Base-by-base conservation (phyloP, 2,888 invertebrate species). In the Sinohyriopsis cumingii region DNA sequence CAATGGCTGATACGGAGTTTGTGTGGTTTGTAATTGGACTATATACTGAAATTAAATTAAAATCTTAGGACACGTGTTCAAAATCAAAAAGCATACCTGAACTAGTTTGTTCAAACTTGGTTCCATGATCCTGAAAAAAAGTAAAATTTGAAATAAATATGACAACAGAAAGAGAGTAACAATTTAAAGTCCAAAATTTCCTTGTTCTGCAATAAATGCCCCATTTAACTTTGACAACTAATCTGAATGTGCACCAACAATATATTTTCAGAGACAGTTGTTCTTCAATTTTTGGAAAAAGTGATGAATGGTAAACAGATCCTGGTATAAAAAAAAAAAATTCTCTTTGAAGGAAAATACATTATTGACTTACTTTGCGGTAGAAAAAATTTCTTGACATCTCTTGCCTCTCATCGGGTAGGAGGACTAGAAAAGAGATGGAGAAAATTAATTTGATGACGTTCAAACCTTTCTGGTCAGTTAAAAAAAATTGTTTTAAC, bases 351-450 rank as follows among this genome's bases (percentile, higher is more conserved):
- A 63, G 56, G 7, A 59, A 22, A 61, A 20, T 24, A 61, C 18
- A 45, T 63, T 12, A 59, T 19, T 5, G 61, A 69, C 86, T 83
- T 76, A 88, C 59, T 93, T 91, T 0, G 93, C 92, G 82, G 94
- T 93, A 6, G 92, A 92, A 75, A 96, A 93, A 67, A 97, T 95
- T 79, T 96, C 94, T n/a, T 93, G 92, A 82, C 96, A 96, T 3
- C 96, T 92, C 87, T 93, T 94, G 55, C 93, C 93, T 66, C 97
- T 93, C 78, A 93, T 93, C 3, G 93, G 91, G 86, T 95, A 95
- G 1, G 95, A 94, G 0, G 96, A 96, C 92, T 92, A 45, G 15
- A 45, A 45, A 45, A 3, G 45, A 45, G 45, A 45, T 45, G 45
- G 84, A 56, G 85, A 88, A 57, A 76, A 54, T 65, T 70, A 78